Evolutionary conservation across 2,888 invertebrate species (phyloP).

Genomic region (Petrolisthes cinctipes): DNA sequence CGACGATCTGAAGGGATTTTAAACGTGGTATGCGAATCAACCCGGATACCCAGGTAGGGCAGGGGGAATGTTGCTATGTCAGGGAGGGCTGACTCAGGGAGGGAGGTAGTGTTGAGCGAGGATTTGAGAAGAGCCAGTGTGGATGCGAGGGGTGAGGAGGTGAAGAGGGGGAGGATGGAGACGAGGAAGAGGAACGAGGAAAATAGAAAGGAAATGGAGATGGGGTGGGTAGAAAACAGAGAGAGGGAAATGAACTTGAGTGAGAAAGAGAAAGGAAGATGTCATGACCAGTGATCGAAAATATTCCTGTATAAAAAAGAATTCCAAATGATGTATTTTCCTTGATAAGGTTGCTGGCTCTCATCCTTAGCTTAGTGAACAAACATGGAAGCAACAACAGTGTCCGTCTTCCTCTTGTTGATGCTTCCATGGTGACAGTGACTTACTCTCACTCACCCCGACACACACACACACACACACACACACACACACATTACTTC

Average conservation of each 20-base stretch:
- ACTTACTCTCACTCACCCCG: too few species aligned
- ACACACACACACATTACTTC: too few species aligned
- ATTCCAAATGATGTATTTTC: background rate
- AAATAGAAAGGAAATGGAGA: slow-evolving; percentile 22
- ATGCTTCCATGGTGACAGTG: too few species aligned
- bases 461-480: too few species aligned
- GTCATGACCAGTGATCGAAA: background rate
- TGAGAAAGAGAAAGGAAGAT: background rate
- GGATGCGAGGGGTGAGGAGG: background rate
- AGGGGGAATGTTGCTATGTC: background rate
- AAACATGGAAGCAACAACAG: too few species aligned
- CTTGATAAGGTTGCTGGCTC: background rate
- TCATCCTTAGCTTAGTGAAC: background rate
- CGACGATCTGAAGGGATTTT: background rate
- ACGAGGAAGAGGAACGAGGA: background rate
- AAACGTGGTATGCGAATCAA: background rate
- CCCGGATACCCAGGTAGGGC: background rate
- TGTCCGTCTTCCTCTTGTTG: too few species aligned
- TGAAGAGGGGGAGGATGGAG: background rate
- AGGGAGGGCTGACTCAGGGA: background rate
- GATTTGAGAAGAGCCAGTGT: background rate
- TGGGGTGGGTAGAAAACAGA: slow-evolving; percentile 3
- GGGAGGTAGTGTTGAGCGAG: background rate
- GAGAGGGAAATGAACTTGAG: slow-evolving; percentile 4
- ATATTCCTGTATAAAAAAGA: background rate